Evolutionary conservation across 1,140 invertebrate species (phyloP), one percentile per base, ranked within the genome.

Genomic region (Drosophila santomea): DNA sequence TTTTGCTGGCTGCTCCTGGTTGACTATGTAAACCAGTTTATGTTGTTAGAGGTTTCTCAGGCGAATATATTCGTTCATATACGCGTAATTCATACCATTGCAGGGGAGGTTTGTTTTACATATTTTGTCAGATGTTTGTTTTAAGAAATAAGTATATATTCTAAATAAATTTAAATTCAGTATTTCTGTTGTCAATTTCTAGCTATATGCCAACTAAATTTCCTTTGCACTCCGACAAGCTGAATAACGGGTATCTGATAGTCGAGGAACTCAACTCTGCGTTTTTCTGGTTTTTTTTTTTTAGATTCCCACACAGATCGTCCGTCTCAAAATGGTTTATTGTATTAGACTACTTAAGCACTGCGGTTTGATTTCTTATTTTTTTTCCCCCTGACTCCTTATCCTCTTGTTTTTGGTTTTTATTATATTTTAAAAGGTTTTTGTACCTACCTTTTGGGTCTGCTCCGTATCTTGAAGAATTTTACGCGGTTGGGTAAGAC

Each of bases 21-120:
- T 80, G 45, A 25, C 55, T 36, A 44, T 76, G 38, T 50, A 76
- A 76, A 76, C 73, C 73, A 75, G 73, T 76, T 76, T 54, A 67
- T 66, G 48, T 75, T 56, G 71, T 75, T 75, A 54, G 43, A 74
- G 48, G 62, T 74, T 38, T 35, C 8, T 51, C 50, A 63, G 43
- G 39, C 38, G 35, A 17, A 52, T 28, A 35, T 15, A 17, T 10
- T 25, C n/a, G n/a, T 17, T 43, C 6, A 32, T 20, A 45, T 17
- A 2, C 14, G 28, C 44, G 41, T 41, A 25, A 10, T 43, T 7
- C 32, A 28, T 41, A 20, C 15, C 10, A 20, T 23, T 11, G 10
- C 10, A 11, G 20, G 1, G 32, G 32, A 17, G 17, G 10, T 45
- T 20, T 20, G 20, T 20, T 20, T 32, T 32, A 32, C 32, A 32